phyloP scores from a whole-genome alignment of 53 echinoderm and acorn worm species.

The Patiria pectinifera region DNA sequence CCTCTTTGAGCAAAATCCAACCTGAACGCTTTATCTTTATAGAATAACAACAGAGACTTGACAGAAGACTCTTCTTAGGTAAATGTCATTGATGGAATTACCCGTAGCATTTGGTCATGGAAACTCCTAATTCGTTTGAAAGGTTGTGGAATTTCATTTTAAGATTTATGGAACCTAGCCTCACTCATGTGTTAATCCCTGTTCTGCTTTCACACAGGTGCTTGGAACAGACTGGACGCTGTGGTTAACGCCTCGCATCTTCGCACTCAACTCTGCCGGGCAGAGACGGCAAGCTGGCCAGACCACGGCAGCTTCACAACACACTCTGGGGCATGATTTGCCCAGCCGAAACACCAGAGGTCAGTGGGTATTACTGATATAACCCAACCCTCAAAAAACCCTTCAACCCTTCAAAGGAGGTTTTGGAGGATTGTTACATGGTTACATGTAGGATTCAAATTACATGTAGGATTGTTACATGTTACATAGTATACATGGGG shows the following conservation, averaged over 20 bases:
- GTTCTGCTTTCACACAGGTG: slow-evolving; percentile 68
- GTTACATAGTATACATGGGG: too few relatives aligned
- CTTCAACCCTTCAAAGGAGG: too few relatives aligned
- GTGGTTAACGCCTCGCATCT: too few relatives aligned
- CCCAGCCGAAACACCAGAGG: slow-evolving; percentile 99
- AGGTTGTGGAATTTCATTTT: background rate
- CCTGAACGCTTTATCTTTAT: too few relatives aligned
- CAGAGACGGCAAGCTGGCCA: slow-evolving; percentile 96
- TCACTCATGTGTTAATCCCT: background rate
- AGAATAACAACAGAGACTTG: too few relatives aligned
- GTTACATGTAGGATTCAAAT: too few relatives aligned
- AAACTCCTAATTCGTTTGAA: background rate
- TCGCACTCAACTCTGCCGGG: slow-evolving; percentile 96
- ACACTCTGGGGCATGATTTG: slow-evolving; percentile 99
- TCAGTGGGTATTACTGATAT: slow-evolving; percentile 4
- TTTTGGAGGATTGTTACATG: too few relatives aligned
- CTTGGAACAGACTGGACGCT: slow-evolving; percentile 92
- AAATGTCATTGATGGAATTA: too few relatives aligned
- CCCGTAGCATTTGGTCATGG: background rate
- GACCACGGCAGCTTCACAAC: slow-evolving; percentile 97
- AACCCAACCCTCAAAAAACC: too few relatives aligned
- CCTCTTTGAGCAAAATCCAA: too few relatives aligned
- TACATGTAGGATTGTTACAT: too few relatives aligned
- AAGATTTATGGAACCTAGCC: background rate
- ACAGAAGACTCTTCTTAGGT: too few relatives aligned